Evolutionary conservation across 1,140 invertebrate genomes (phyloP).

Genomic region (Atta cephalotes): DNA sequence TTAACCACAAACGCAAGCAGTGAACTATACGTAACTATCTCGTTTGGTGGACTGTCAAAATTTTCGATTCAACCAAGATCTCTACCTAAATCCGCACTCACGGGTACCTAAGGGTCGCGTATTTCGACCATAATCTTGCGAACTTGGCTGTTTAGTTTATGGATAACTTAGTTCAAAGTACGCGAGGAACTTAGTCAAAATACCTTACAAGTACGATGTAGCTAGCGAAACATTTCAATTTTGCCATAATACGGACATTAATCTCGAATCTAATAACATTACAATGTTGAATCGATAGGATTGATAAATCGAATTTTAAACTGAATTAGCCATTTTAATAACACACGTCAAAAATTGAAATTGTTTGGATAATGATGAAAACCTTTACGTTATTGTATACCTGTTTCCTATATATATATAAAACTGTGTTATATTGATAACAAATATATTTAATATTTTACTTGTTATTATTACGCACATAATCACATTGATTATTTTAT

Average conservation of each 20-base stretch:
- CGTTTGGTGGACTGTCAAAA: conserved; percentile 50
- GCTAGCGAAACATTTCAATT: conserved; percentile 56
- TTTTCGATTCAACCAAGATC: conserved; percentile 37
- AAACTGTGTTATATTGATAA: background rate
- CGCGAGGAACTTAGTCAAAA: conserved; percentile 59
- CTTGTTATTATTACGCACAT: background rate
- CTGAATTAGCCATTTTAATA: background rate
- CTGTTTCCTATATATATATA: background rate
- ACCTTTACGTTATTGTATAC: background rate
- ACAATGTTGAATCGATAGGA: background rate
- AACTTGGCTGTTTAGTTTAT: conserved; percentile 60
- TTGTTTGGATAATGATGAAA: background rate
- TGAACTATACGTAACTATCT: conserved; percentile 45
- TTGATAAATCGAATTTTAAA: conserved; percentile 14
- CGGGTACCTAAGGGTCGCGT: conserved; percentile 24
- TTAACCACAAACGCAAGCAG: conserved; percentile 42
- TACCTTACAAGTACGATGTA: conserved; percentile 38
- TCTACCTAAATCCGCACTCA: conserved; percentile 55
- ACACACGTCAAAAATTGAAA: background rate
- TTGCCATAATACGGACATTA: conserved; percentile 35
- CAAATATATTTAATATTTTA: background rate
- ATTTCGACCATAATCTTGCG: conserved; percentile 49
- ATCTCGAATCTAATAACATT: conserved; percentile 9
- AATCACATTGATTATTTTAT: background rate
- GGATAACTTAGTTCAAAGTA: conserved; percentile 56